These are phyloP conservation scores for Cotesia congregata DNA, from an alignment of 2,888 invertebrate genomes.

Conservation along the genomic window DNA sequence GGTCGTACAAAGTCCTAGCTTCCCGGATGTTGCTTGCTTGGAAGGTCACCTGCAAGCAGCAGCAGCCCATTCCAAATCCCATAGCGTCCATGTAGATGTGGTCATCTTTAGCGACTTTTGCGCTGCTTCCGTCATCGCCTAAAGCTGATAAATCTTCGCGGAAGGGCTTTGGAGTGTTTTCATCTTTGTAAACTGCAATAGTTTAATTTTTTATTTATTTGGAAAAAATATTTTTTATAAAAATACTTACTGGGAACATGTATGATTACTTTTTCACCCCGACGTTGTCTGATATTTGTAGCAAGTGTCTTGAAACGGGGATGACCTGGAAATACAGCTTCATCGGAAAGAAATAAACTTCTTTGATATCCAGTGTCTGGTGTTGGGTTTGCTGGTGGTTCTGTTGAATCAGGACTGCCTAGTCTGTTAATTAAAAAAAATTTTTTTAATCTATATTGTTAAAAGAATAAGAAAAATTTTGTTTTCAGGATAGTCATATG, in stretches of 20 bases:
- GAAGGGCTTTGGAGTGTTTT: constrained; percentile 87
- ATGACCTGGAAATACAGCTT: constrained; percentile 94
- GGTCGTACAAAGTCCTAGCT: constrained; percentile 96
- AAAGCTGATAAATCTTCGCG: constrained; percentile 73
- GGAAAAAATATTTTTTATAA: background rate
- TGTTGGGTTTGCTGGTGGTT: constrained; percentile 82
- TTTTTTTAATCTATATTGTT: background rate
- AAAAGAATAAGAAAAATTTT: too few relatives aligned
- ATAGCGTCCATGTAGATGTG: constrained; percentile 99
- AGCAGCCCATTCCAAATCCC: constrained; percentile 99
- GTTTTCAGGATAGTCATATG: too few relatives aligned
- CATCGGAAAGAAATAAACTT: constrained; percentile 94
- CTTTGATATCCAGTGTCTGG: constrained; percentile 82
- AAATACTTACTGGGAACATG: constrained; percentile 88
- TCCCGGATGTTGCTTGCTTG: constrained; percentile 97
- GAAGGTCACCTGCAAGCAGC: constrained; percentile 96
- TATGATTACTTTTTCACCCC: constrained; percentile 96
- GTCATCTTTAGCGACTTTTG: constrained; percentile 83
- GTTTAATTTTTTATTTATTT: background rate
- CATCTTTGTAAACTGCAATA: constrained; percentile 86
- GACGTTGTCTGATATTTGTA: constrained; percentile 89
- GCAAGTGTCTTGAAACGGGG: constrained; percentile 95
- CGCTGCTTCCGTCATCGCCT: constrained; percentile 78
- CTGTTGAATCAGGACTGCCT: constrained; percentile 91
- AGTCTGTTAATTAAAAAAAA: constrained; percentile 73